Evolutionary conservation across 2,113 vertebrate genomes (phyloP).

Genomic region (Chloroceryle aenea): DNA sequence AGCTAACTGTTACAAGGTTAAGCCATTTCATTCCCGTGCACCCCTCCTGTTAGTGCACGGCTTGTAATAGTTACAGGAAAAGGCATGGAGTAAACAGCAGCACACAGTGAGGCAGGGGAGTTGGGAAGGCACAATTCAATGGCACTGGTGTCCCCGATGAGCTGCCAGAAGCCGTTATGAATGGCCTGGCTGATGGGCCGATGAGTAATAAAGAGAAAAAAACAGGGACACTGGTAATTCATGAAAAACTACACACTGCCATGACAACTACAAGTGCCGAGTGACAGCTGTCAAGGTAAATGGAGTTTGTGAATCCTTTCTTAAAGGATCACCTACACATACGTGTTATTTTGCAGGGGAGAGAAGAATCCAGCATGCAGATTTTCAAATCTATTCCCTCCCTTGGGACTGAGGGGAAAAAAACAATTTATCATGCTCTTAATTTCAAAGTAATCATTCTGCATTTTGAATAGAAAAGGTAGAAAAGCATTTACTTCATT

Average conservation of each 20-base stretch:
- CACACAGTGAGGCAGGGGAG: conserved; percentile 75
- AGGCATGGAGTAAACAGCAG: conserved; percentile 82
- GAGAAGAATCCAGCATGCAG: not conserved
- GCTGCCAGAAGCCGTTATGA: conserved; percentile 79
- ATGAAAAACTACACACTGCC: conserved; percentile 71
- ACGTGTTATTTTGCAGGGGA: not conserved
- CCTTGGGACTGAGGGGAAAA: not conserved
- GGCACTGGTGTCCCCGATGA: conserved; percentile 73
- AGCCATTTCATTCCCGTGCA: conserved; percentile 27
- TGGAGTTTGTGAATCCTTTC: conserved; percentile 63
- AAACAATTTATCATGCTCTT: not conserved
- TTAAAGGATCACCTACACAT: not conserved
- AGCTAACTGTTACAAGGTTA: conserved; percentile 35
- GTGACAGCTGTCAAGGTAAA: conserved; percentile 80
- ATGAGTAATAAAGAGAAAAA: conserved; percentile 74
- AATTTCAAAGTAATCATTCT: not conserved
- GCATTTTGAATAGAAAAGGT: not conserved
- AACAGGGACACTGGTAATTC: conserved; percentile 49
- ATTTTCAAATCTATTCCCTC: not conserved
- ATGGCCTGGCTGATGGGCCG: conserved; percentile 72
- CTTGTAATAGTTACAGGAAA: conserved; percentile 82
- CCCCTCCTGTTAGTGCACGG: conserved; percentile 14
- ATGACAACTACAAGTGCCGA: conserved; percentile 67
- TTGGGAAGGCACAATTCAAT: conserved; percentile 69
- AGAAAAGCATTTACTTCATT: not conserved